These are phyloP conservation scores for Callocephalon fimbriatum DNA, from an alignment of 2,113 vertebrate species.

Conservation along the genomic window DNA sequence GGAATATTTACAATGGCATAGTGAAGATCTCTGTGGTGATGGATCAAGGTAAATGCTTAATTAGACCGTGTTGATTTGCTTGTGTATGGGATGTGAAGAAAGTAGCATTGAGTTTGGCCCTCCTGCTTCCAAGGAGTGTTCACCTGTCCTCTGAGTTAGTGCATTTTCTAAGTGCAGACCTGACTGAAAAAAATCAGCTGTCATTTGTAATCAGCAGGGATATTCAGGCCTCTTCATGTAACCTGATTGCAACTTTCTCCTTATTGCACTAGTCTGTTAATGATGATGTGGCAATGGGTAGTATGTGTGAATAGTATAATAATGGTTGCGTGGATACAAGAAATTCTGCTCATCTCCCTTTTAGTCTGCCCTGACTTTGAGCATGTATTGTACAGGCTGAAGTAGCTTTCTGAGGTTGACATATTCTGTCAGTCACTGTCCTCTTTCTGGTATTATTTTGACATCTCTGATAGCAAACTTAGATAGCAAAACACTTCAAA, in stretches of 20 bases:
- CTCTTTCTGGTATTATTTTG: background rate
- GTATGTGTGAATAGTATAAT: conserved; percentile 42
- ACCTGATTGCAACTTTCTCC: conserved; percentile 61
- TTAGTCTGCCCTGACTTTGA: background rate
- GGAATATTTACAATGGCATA: background rate
- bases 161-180: conserved; percentile 30
- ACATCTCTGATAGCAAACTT: background rate
- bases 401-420: background rate
- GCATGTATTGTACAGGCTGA: background rate
- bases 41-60: background rate
- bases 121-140: background rate
- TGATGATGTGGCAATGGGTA: background rate
- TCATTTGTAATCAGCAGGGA: conserved; percentile 62
- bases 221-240: conserved; percentile 58
- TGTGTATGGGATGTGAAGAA: background rate
- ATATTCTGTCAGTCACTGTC: background rate
- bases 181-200: conserved; percentile 23
- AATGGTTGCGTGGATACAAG: conserved; percentile 63
- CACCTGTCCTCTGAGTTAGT: background rate
- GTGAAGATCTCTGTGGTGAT: background rate
- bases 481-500: background rate
- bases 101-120: background rate
- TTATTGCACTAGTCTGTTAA: conserved; percentile 41
- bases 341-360: conserved; percentile 45
- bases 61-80: background rate